Conservation (phyloP, 2,113 vertebrate genomes). For the Psilopogon haemacephalus region DNA sequence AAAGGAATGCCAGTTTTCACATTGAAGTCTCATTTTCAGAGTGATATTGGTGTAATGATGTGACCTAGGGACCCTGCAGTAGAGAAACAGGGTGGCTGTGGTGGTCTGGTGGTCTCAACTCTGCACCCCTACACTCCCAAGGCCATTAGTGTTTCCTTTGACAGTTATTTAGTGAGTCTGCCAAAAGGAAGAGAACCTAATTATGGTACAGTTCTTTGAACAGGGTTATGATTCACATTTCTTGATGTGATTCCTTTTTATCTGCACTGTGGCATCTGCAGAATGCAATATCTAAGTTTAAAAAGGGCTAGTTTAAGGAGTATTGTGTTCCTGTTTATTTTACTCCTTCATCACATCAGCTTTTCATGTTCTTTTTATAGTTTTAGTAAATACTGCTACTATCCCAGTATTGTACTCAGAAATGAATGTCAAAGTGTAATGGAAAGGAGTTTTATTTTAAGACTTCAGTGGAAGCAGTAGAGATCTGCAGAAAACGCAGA, state of each 20-base stretch:
- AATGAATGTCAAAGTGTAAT: background rate
- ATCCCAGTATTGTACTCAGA: background rate
- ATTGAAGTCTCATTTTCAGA: background rate
- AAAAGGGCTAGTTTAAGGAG: background rate
- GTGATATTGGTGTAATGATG: background rate
- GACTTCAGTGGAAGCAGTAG: background rate
- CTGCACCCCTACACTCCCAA: background rate
- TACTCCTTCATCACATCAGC: background rate
- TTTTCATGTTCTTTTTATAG: slow-evolving; percentile 15
- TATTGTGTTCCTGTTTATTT: slow-evolving; percentile 4
- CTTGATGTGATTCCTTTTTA: background rate
- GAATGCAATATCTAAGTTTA: background rate
- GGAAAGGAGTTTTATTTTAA: slow-evolving; percentile 31
- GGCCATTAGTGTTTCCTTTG: background rate
- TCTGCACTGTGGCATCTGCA: background rate
- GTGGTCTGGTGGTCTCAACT: background rate
- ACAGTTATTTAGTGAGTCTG: background rate
- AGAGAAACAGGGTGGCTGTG: background rate
- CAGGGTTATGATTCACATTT: background rate
- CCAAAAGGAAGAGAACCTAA: background rate
- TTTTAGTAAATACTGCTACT: background rate
- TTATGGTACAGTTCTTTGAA: background rate
- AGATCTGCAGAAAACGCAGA: background rate
- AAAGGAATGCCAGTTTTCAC: background rate
- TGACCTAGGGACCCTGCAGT: background rate